These are phyloP conservation scores for Chromoteleia sp. DNA, from an alignment of 2,888 invertebrate genomes.

Conservation along the genomic window DNA sequence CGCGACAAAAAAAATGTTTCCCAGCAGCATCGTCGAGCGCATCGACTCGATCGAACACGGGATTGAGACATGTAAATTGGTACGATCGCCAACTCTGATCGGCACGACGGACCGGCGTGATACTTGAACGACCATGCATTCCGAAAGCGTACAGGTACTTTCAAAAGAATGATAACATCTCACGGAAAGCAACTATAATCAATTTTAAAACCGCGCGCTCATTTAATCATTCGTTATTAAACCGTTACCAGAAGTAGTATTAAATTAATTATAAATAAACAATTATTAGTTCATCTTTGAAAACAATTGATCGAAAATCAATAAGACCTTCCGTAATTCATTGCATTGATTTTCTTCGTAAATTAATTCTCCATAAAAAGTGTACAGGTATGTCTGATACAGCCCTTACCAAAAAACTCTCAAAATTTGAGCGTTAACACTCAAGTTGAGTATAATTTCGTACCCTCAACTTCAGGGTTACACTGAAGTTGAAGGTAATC, in stretches of 20 bases:
- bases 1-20: constrained; percentile 44
- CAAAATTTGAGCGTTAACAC: too few relatives aligned
- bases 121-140: constrained; percentile 73
- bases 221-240: constrained; percentile 48
- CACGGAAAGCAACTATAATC: constrained; percentile 44
- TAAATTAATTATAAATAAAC: too few relatives aligned
- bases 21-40: constrained; percentile 45
- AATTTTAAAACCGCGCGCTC: constrained; percentile 40
- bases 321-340: too few relatives aligned
- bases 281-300: too few relatives aligned
- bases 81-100: constrained; percentile 81
- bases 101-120: constrained; percentile 76
- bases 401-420: too few relatives aligned
- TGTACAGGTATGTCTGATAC: too few relatives aligned
- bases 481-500: too few relatives aligned
- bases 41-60: constrained; percentile 73
- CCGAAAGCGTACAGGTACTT: constrained; percentile 74
- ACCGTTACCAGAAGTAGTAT: constrained; percentile 2
- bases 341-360: too few relatives aligned
- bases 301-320: too few relatives aligned
- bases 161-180: constrained; percentile 72
- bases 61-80: constrained; percentile 84
- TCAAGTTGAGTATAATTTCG: too few relatives aligned
- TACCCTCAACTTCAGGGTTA: too few relatives aligned
- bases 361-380: too few relatives aligned